phyloP scores from a whole-genome alignment of 2,113 vertebrate genomes.

The Engystomops pustulosus region DNA sequence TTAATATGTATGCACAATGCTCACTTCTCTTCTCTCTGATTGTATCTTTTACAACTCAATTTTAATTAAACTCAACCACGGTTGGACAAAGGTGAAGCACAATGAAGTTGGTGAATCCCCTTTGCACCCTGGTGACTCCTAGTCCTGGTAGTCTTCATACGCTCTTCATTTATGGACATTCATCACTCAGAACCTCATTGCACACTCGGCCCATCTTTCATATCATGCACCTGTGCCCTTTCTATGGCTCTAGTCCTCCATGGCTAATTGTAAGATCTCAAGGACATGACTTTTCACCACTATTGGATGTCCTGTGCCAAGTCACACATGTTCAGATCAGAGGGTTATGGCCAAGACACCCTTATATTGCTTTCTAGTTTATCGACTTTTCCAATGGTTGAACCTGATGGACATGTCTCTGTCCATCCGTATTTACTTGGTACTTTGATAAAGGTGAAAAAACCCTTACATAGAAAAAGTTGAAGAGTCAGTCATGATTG shows the following conservation, averaged over 20 bases:
- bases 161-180: neutral
- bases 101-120: neutral
- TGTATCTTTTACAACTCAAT: neutral
- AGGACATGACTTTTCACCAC: neutral
- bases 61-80: constrained; percentile 3
- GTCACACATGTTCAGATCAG: neutral
- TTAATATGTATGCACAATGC: constrained; percentile 77
- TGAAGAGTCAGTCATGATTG: too few species aligned
- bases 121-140: neutral
- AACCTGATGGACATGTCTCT: too few species aligned
- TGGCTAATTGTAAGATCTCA: neutral
- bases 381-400: too few species aligned
- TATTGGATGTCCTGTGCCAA: neutral
- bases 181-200: neutral
- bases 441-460: too few species aligned
- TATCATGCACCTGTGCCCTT: neutral
- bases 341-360: neutral
- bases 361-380: too few species aligned
- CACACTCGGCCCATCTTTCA: neutral
- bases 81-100: neutral
- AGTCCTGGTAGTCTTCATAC: neutral
- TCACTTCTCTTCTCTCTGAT: neutral
- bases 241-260: neutral
- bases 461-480: too few species aligned
- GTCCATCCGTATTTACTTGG: too few species aligned